Percentiles rank a stretch among this genome's conserved stretches.
Conservation (phyloP, 2,888 invertebrate species). For the Noctua comes region DNA sequence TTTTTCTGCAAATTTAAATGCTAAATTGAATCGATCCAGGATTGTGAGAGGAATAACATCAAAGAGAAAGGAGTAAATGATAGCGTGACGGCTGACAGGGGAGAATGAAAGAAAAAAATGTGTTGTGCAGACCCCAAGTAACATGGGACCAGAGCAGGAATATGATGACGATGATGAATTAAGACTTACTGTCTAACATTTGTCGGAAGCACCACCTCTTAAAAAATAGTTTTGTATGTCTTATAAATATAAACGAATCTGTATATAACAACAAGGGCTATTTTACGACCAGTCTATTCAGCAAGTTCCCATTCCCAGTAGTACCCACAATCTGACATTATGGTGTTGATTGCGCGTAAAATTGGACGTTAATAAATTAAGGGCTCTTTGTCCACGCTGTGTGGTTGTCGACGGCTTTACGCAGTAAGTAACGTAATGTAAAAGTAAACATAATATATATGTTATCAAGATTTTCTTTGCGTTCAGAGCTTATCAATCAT, state of each 20-base stretch:
- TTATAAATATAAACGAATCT: constrained; percentile 10
- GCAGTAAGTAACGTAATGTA: background rate
- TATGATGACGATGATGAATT: background rate
- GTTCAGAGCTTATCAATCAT: background rate
- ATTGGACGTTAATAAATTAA: constrained; percentile 60
- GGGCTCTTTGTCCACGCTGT: constrained; percentile 1
- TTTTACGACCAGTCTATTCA: constrained; percentile 5
- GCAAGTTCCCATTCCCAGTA: constrained; percentile 26
- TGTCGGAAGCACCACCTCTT: background rate
- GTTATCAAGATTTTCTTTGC: background rate
- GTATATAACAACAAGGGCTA: background rate
- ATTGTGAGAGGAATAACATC: background rate
- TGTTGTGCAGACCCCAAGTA: background rate
- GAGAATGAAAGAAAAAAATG: background rate
- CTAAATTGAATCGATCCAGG: background rate
- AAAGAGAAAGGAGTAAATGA: background rate
- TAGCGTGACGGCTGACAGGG: background rate
- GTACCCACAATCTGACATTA: constrained; percentile 20
- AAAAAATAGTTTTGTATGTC: background rate
- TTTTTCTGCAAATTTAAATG: no score
- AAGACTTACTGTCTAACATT: background rate
- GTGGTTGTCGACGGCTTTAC: background rate
- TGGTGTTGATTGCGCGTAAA: constrained; percentile 43
- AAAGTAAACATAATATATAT: background rate
- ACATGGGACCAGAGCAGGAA: background rate